Conservation (phyloP, 1,140 invertebrate species). For the Hyles vespertilio region DNA sequence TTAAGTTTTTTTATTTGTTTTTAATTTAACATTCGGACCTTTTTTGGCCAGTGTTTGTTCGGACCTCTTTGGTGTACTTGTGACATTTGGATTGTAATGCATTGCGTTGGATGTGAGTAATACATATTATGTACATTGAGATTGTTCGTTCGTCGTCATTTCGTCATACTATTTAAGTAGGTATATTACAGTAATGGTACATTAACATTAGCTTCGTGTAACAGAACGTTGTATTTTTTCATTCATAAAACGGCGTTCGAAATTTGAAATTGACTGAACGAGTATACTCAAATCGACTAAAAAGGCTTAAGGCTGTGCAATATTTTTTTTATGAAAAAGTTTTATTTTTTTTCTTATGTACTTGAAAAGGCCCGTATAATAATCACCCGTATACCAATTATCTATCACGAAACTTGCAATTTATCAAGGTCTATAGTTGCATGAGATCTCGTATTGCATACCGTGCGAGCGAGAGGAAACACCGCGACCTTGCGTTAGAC, state of each 20-base stretch:
- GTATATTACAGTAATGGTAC: conserved; percentile 5
- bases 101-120: conserved; percentile 66
- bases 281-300: too few species aligned
- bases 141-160: conserved; percentile 60
- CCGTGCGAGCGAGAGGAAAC: conserved; percentile 56
- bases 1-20: conserved; percentile 15
- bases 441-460: conserved; percentile 70
- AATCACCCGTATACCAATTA: conserved; percentile 68
- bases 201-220: conserved; percentile 3
- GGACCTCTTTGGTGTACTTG: conserved; percentile 28
- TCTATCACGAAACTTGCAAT: conserved; percentile 72
- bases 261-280: neutral
- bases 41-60: conserved; percentile 23
- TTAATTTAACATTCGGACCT: conserved; percentile 19
- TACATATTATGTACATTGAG: conserved; percentile 45
- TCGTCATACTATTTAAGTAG: conserved; percentile 10
- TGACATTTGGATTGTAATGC: conserved; percentile 65
- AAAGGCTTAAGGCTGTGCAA: too few species aligned
- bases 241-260: too few species aligned
- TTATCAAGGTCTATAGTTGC: conserved; percentile 70
- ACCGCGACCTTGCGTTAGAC: conserved; percentile 54
- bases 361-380: conserved; percentile 50
- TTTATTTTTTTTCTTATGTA: conserved; percentile 26
- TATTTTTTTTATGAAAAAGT: neutral
- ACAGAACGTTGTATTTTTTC: too few species aligned